Evolutionary conservation across 2,113 vertebrate genomes (phyloP), one percentile per base, ranked within the genome.

Genomic region (Paraplagusia blochii): DNA sequence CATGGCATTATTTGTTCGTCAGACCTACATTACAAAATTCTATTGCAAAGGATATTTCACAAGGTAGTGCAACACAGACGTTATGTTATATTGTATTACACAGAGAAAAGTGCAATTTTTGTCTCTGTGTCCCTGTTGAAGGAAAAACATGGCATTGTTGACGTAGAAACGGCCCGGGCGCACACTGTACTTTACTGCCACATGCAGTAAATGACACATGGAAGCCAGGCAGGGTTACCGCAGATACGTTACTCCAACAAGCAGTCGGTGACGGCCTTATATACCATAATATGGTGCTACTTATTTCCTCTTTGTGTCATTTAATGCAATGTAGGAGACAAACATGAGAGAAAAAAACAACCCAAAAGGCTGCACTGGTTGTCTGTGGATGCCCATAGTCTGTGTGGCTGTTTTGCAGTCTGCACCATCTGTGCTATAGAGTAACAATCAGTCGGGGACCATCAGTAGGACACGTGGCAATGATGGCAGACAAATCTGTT

Each of bases 91-190:
- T 69, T 66, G 63, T 69, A 57, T 72, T 69, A 81, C 77, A 78
- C 79, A 81, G 65, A 74, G 45, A 53, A 40, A 79, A 82, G 84
- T 86, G 84, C 86, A 88, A 84, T 71, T 74, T 67, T 65, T 85
- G 76, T 85, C 64, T 83, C 65, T 65, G 76, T 61, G 66, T 80
- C 80, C 76, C 71, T 72, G 79, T 78, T 35, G 45, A 39, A 54
- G 65, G 58, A 66, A 48, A n/a, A 70, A 77, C 79, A 75, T 69
- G 74, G 76, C 79, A 69, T 71, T 51, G 69, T 52, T 63, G 52
- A 83, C 74, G 64, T 50, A 74, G 62, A 65, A 62, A 76, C 72
- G 67, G 72, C 71, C 64, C 14, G 57, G 67, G 72, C 71, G 62
- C 14, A 54, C 61, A 50, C 18, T 44, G 62, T 63, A 74, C 18